Percentiles rank a stretch among this genome's conserved stretches.
Evolutionary conservation across 2,888 invertebrate species (phyloP).

Genomic region (Heliconius hortense): DNA sequence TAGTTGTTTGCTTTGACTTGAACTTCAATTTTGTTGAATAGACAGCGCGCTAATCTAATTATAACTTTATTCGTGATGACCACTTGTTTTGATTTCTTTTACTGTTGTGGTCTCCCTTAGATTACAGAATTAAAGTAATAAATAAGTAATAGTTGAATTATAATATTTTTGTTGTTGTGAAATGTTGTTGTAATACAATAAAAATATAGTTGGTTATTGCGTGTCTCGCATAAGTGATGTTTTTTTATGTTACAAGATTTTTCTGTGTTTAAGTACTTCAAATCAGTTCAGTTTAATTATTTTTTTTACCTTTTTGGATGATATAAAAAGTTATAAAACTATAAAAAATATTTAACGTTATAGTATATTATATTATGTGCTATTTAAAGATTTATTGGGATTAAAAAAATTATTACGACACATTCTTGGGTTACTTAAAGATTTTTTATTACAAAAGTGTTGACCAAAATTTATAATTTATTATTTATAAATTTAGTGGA

Average conservation of each 20-base stretch:
- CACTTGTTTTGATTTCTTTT: conserved; percentile 2
- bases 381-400: neutral
- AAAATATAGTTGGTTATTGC: neutral
- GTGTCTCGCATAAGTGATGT: neutral
- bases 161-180: neutral
- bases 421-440: no score
- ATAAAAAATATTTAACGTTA: no score
- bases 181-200: neutral
- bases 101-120: neutral
- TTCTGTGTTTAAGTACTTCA: neutral
- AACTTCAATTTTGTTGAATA: conserved; percentile 59
- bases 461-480: no score
- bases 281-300: neutral
- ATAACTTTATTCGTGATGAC: conserved; percentile 20
- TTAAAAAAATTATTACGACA: no score
- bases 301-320: neutral
- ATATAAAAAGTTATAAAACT: neutral
- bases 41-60: conserved; percentile 42
- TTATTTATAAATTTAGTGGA: no score
- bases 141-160: no score
- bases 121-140: no score
- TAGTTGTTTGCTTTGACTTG: conserved; percentile 72
- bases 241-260: neutral
- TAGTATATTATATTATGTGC: neutral
- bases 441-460: no score